Evolutionary conservation across 1,140 invertebrate species (phyloP), one percentile per base, ranked within the genome.

Genomic region (Drosophila kohkoa): DNA sequence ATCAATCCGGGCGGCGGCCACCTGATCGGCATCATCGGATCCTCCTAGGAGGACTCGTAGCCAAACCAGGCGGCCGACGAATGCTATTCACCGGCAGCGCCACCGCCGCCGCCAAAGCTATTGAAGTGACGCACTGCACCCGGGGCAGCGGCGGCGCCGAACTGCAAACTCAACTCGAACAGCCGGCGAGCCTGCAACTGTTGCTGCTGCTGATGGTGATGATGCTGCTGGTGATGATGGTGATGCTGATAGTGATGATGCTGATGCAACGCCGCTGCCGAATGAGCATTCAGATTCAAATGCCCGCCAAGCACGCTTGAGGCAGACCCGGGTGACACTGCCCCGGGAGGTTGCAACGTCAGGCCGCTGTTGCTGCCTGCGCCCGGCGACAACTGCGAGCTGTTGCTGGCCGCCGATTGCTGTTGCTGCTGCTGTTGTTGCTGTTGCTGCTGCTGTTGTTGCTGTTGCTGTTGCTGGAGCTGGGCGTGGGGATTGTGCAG

Each of bases 151-250:
- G 91, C 90, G 1, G 91, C 91, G 5, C 92, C 92, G 52, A 92
- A 92, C 49, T 92, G 92, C 67, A 92, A 62, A 55, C 92, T 92
- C 79, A 92, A 59, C 81, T 92, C 92, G 57, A 92, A 92, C 54
- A 92, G 78, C 15, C 92, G 90, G 8, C 92, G 80, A 7, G 92
- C 92, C 52, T 92, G 92, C 48, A 92, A 55, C 79, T 92, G 92
- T 65, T 92, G 92, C 58, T 92, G 92, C 60, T 92, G 92, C 77
- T 92, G 92, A 67, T 92, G 92, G 20, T 92, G 92, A 25, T 92
- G 90, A 15, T 91, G 90, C 30, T 92, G 91, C 63, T 91, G 85
- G 51, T 82, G 90, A 60, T 92, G 89, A 46, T 91, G 90, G n/a
- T 91, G 90, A 55, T 92, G 91, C 66, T 90, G 86, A 45, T 91